Base-by-base conservation (phyloP, 2,888 invertebrate species). In the Drosophila formosana region DNA sequence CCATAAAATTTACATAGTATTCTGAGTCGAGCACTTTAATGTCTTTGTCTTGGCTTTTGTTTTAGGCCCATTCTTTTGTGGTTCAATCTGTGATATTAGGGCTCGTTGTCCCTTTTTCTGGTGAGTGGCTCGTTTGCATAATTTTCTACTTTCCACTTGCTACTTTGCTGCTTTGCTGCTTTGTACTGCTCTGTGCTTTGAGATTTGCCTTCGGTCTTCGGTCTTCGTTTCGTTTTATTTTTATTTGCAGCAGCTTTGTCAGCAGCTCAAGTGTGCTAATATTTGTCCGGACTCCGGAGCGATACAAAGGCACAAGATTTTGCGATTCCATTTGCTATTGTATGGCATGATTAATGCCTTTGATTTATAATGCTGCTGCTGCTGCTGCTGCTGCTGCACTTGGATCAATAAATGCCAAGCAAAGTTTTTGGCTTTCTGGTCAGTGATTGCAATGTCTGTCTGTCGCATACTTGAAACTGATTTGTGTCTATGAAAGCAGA, bases 1-100 rank as follows among this genome's bases (percentile, higher is more conserved):
- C 49, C 66, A 72, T 72, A 70, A 81, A 87, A 83, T 83, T 82
- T 82, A 80, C 87, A 83, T 82, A 84, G 71, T 65, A 77, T 74
- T 82, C 64, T 45, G 30, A 57, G 73, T 65, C 62, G 62, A 73
- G 73, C 77, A 69, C 53, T 76, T 72, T 77, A 75, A 75, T 76
- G 75, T 77, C 78, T 77, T 66, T 66, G 62, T 71, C 62, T 60
- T 52, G 73, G 69, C 64, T 63, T 73, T 83, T 81, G 63, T 77
- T 75, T 78, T 51, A 45, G 64, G 66, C 70, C 70, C 69, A 58
- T 68, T 72, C 65, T 61, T 70, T 79, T 79, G 65, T 57, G 63
- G 60, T 74, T 39, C 63, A 30, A 62, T 52, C 64, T 63, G 37
- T 55, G 62, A 66, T 66, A 57, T 75, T 72, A 32, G 34, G 52